Conservation (phyloP, 2,888 invertebrate species). For the Eledone cirrhosa region DNA sequence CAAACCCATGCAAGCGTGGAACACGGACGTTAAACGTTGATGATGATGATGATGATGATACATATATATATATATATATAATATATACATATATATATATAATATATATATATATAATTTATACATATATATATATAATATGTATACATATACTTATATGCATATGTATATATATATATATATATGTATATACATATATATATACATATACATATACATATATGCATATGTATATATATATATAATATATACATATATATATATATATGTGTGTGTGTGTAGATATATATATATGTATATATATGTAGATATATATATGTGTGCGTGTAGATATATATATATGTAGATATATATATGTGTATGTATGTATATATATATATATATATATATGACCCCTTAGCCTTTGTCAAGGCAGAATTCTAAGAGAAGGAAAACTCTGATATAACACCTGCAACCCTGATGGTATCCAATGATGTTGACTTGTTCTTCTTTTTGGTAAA, state of each 20-base stretch:
- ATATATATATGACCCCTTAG: neutral
- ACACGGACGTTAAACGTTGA: too few species aligned
- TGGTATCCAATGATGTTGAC: too few species aligned
- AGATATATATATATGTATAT: neutral
- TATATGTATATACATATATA: slow-evolving; percentile 11
- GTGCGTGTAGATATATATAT: too few species aligned
- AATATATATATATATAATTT: neutral
- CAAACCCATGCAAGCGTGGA: too few species aligned
- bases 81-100: neutral
- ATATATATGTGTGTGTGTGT: neutral
- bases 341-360: too few species aligned
- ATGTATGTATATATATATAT: too few species aligned
- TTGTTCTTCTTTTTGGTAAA: too few species aligned
- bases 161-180: slow-evolving; percentile 15
- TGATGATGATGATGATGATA: too few species aligned
- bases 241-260: too few species aligned
- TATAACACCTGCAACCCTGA: too few species aligned
- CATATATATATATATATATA: neutral
- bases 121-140: neutral
- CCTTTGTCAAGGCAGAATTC: neutral
- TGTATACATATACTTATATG: neutral
- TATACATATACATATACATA: neutral
- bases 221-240: neutral
- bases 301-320: too few species aligned
- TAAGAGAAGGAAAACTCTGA: too few species aligned